phyloP scores from a whole-genome alignment of 2,888 invertebrate species.

The Prenolepis imparis region DNA sequence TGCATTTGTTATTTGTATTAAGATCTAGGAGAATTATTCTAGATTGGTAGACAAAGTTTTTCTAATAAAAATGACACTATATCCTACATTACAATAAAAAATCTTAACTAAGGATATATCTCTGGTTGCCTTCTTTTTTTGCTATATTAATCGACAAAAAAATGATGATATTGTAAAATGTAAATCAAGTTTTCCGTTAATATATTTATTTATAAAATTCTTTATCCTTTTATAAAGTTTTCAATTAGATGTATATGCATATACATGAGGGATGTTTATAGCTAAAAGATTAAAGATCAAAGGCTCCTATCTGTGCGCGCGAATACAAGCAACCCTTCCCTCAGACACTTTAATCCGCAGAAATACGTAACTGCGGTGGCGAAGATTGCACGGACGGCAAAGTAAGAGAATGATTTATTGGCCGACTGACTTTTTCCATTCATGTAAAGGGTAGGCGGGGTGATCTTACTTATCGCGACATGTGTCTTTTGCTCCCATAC shows the following conservation, averaged over 20 bases:
- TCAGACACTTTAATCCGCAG: conserved; percentile 54
- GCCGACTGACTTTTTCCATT: conserved; percentile 57
- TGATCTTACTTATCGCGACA: neutral
- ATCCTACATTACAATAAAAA: neutral
- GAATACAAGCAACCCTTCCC: conserved; percentile 37
- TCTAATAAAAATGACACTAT: neutral
- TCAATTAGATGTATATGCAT: neutral
- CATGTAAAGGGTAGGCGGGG: neutral
- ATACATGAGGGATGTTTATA: neutral
- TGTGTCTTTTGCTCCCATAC: conserved; percentile 32
- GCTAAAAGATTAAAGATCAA: conserved; percentile 47
- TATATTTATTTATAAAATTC: neutral
- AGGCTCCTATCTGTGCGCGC: conserved; percentile 2
- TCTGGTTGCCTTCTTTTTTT: neutral
- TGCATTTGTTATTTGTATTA: neutral
- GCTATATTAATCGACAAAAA: neutral
- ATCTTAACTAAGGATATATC: neutral
- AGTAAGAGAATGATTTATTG: conserved; percentile 72
- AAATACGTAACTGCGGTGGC: conserved; percentile 21
- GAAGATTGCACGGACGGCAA: conserved; percentile 46
- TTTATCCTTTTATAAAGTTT: neutral
- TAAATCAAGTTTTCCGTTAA: neutral
- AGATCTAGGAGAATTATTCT: neutral
- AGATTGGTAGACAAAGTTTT: neutral
- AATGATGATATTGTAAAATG: neutral